Evolutionary conservation across 2,888 invertebrate species (phyloP), one percentile per base, ranked within the genome.

Genomic region (Meliscaeva auricollis): DNA sequence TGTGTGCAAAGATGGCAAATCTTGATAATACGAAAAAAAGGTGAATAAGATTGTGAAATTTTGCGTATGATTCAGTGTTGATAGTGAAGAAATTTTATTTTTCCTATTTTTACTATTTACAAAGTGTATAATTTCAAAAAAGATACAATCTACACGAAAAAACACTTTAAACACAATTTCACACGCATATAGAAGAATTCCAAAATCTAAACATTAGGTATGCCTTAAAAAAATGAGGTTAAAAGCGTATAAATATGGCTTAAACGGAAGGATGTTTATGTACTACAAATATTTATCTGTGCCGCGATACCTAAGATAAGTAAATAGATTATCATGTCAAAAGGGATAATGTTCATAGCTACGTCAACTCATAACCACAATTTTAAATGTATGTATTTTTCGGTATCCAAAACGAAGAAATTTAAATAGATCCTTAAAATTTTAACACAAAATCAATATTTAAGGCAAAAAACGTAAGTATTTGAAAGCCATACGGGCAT

Each of bases 41-140:
- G 44, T 70, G 52, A 72, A 22, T 35, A 7, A 54, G n/a, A 38
- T 50, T 76, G 72, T 60, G 44, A 77, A 77, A 68, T 73, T 50
- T 66, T 77, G 73, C 62, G 56, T 73, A 66, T 69, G 68, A 73
- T 68, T 77, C 54, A 73, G 38, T 41, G 46, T 22, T 62, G 17
- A 46, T 60, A 35, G 30, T 30, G n/a, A 50, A 22, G 17, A n/a
- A 35, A 11, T 38, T 22, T 46, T 35, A 30, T 20, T 2, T 35
- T 38, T 56, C 9, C 5, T 22, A 1, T 62, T 17, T 62, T 68
- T 78, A 20, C 13, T 20, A 17, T 62, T 70, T 75, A 66, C 56
- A 38, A 46, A 22, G 3, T 46, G 44, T 70, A 46, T 46, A 44
- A 30, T 54, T 69, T 20, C 56, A 22, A 35, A 22, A 35, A 22